These are phyloP conservation scores for Crematogaster levior DNA, from an alignment of 2,888 invertebrate genomes.

Conservation along the genomic window DNA sequence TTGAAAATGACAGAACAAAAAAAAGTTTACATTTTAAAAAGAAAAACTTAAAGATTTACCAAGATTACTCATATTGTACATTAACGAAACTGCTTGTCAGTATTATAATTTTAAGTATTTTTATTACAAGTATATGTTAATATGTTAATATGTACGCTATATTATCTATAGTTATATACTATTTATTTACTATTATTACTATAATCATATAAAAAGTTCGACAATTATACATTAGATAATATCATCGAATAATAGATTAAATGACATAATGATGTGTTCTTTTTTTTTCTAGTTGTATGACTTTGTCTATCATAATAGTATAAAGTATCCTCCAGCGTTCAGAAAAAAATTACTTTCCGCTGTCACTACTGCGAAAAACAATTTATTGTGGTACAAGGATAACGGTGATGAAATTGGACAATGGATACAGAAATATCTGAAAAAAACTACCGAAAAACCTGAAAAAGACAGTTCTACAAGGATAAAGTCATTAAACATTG, in stretches of 20 bases:
- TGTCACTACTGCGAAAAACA: constrained; percentile 54
- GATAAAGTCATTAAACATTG: not conserved
- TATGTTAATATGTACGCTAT: too few relatives aligned
- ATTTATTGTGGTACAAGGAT: constrained; percentile 57
- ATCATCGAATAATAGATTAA: not conserved
- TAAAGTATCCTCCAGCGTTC: not conserved
- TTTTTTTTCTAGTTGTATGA: not conserved
- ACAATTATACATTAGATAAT: not conserved
- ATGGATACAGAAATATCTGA: not conserved
- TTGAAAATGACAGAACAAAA: not conserved
- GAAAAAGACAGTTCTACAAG: not conserved
- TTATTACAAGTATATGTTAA: too few relatives aligned
- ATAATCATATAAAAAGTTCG: not conserved
- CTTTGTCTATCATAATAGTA: not conserved
- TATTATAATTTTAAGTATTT: too few relatives aligned
- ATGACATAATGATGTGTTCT: not conserved
- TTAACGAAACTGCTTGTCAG: not conserved
- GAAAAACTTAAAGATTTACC: not conserved
- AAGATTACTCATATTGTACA: not conserved
- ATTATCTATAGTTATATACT: not conserved
- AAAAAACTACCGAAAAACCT: too few relatives aligned
- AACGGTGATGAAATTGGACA: not conserved
- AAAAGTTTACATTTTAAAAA: not conserved
- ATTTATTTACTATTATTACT: not conserved
- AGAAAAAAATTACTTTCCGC: constrained; percentile 44